Conservation (phyloP, 2,113 vertebrate species). For the Hirundichthys speculiger region DNA sequence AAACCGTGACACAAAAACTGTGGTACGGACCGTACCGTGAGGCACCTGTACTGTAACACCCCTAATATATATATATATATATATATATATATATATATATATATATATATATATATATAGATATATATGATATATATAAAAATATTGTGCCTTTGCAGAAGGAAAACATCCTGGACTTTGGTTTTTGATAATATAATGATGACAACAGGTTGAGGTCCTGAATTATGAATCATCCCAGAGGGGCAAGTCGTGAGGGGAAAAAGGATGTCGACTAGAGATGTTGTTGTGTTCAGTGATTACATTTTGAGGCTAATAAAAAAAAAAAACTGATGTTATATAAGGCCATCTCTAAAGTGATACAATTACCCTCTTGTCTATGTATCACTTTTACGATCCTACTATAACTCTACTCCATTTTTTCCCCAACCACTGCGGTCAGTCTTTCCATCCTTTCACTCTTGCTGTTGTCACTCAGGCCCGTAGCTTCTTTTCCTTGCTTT, state of each 20-base stretch:
- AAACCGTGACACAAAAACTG: no score
- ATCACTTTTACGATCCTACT: not conserved
- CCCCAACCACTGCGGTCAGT: constrained; percentile 1
- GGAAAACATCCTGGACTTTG: constrained; percentile 67
- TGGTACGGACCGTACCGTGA: no score
- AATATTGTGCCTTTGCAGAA: constrained; percentile 55
- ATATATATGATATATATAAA: no score
- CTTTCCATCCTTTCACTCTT: constrained; percentile 24
- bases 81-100: no score
- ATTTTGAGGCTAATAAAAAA: not conserved
- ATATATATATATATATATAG: no score
- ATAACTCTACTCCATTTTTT: constrained; percentile 1
- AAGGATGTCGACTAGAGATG: constrained; percentile 22
- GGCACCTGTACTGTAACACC: no score
- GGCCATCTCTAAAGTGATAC: not conserved
- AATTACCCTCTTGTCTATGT: not conserved
- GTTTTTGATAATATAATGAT: no score
- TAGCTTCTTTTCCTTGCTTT: constrained; percentile 58
- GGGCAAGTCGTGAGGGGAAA: constrained; percentile 20
- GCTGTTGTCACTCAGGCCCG: constrained; percentile 54
- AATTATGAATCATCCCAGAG: constrained; percentile 55
- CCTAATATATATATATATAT: no score
- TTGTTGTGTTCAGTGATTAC: not conserved
- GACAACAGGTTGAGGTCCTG: constrained; percentile 53
- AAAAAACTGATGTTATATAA: not conserved